Conservation (phyloP, 2,888 invertebrate genomes). For the Trisateles emortualis region DNA sequence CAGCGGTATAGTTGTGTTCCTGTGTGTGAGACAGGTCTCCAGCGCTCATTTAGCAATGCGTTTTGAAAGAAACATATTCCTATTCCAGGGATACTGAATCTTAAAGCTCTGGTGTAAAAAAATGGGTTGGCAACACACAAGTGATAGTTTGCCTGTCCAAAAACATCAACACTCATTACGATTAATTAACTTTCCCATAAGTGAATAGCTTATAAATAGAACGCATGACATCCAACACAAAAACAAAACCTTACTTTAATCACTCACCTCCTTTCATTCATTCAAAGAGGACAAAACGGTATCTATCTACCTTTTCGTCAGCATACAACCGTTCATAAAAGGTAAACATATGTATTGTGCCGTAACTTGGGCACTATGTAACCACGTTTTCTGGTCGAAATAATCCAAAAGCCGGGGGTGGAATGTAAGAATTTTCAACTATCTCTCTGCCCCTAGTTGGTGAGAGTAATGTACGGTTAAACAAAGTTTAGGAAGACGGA, state of each 20-base stretch:
- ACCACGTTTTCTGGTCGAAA: conserved; percentile 44
- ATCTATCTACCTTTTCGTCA: conserved; percentile 23
- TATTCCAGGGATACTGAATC: no score
- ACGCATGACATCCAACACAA: neutral
- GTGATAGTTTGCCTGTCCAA: no score
- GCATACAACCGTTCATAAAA: conserved; percentile 20
- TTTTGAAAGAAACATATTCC: no score
- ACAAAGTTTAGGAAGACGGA: conserved; percentile 36
- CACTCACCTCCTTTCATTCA: conserved; percentile 15
- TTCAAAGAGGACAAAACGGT: conserved; percentile 4
- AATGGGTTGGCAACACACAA: no score
- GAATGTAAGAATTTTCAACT: conserved; percentile 35
- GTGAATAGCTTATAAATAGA: no score
- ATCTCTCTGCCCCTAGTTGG: conserved; percentile 18
- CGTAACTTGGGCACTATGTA: conserved; percentile 24
- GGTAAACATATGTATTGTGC: conserved; percentile 31
- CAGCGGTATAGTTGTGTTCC: no score
- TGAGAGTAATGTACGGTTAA: conserved; percentile 32
- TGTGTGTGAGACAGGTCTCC: no score
- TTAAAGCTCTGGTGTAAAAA: no score
- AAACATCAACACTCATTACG: no score
- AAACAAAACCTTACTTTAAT: conserved; percentile 1
- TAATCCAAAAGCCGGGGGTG: conserved; percentile 37
- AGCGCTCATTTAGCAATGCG: no score
- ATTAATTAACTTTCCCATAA: no score